These are phyloP conservation scores for Lacanobia wlatinum DNA, from an alignment of 2,888 invertebrate species.

Conservation along the genomic window DNA sequence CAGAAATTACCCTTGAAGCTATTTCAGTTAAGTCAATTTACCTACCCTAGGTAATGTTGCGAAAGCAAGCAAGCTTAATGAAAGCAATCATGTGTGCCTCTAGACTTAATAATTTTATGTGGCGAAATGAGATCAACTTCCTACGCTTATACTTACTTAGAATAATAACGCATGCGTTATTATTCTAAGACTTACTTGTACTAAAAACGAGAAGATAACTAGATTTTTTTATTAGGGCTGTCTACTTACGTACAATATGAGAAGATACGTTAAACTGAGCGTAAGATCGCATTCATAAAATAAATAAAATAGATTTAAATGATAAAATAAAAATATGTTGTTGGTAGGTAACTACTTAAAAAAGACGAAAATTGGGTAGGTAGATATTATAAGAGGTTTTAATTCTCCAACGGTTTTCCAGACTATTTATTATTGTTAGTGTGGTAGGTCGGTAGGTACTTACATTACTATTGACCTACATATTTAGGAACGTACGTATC, in stretches of 20 bases:
- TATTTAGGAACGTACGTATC: neutral
- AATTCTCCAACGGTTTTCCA: neutral
- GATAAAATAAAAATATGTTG: too few species aligned
- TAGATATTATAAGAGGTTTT: neutral
- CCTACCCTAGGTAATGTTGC: neutral
- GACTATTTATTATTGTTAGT: neutral
- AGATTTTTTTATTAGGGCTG: too few species aligned
- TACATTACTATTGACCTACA: too few species aligned
- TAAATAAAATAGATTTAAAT: too few species aligned
- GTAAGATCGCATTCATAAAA: too few species aligned
- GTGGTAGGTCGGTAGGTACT: neutral
- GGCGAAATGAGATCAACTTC: conserved; percentile 12
- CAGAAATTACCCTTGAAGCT: neutral
- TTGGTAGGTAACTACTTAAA: too few species aligned
- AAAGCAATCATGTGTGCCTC: neutral
- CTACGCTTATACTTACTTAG: neutral
- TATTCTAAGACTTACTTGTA: too few species aligned
- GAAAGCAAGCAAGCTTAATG: conserved; percentile 5
- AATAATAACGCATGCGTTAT: too few species aligned
- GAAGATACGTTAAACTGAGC: too few species aligned
- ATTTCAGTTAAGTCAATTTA: neutral
- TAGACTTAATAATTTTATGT: neutral
- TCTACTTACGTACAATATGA: too few species aligned
- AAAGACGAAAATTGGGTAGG: neutral
- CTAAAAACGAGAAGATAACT: neutral